Evolutionary conservation across 2,113 vertebrate species (phyloP).

Genomic region (Boleophthalmus pectinirostris): DNA sequence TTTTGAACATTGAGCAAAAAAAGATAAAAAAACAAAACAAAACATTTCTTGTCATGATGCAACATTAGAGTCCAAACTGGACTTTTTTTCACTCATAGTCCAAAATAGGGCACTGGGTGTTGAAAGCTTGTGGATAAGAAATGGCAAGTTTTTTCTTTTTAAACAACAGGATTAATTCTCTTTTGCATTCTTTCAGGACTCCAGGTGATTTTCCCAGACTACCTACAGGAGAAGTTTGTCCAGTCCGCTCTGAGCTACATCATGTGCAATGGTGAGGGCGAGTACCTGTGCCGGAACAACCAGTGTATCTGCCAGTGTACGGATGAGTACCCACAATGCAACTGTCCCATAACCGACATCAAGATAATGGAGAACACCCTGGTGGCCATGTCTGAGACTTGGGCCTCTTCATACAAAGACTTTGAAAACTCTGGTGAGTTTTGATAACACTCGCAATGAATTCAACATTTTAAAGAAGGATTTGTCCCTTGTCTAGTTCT

Average conservation of each 20-base stretch:
- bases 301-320: slow-evolving; percentile 93
- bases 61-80: too few relatives aligned
- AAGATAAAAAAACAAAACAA: too few relatives aligned
- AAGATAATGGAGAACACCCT: slow-evolving; percentile 97
- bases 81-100: not conserved
- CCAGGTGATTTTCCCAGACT: slow-evolving; percentile 97
- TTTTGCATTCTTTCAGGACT: slow-evolving; percentile 90
- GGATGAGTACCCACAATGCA: slow-evolving; percentile 95
- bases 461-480: too few relatives aligned
- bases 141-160: too few relatives aligned
- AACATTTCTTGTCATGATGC: too few relatives aligned
- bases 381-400: slow-evolving; percentile 90
- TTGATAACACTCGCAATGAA: not conserved
- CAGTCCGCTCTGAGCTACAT: slow-evolving; percentile 99
- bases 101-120: not conserved
- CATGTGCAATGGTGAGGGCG: slow-evolving; percentile 98
- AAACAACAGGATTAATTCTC: too few relatives aligned
- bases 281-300: slow-evolving; percentile 92
- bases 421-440: slow-evolving; percentile 95
- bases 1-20: too few relatives aligned
- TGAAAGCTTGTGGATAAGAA: too few relatives aligned
- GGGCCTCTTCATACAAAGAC: slow-evolving; percentile 94
- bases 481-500: too few relatives aligned
- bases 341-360: slow-evolving; percentile 97
- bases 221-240: slow-evolving; percentile 98